Evolutionary conservation across 2,797 vertebrate species (phyloP), one percentile per base, ranked within the genome.

Genomic region (Sebastes dallii): DNA sequence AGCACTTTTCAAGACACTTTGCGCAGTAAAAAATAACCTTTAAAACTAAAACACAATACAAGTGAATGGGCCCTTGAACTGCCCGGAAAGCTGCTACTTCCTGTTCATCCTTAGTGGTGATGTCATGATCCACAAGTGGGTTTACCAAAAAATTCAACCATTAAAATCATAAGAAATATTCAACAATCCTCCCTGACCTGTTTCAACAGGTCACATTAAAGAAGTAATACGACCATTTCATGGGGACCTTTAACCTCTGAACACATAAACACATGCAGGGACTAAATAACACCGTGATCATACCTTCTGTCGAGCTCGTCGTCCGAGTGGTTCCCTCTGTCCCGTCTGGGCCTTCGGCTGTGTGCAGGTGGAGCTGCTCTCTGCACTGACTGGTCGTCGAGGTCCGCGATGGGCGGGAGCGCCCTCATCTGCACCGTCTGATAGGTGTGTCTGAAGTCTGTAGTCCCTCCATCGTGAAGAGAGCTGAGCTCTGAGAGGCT

Each of bases 401-500:
- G 34, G 87, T 98, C 97, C 16, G 86, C 89, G 0, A 97, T 95
- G 60, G 96, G 90, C 0, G 97, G 96, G 39, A 99, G 93, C 0
- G 96, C 96, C 83, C 98, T 98, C 94, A 96, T 96, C 75, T 97
- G 96, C 56, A 95, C 93, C 52, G 96, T 97, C 55, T 97, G 96
- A 85, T 97, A 98, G 34, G 97, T 95, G 82, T 97, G 97, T 72
- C 96, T 96, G 93, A 97, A 98, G 65, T 95, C 96, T 67, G 92
- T n/a, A 50, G 95, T 97, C 0, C 96, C 96, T 0, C 96, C 97
- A 0, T 96, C 96, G 24, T 99, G 98, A 83, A 99, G 94, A 4
- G 98, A 99, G 91, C 97, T 99, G 82, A 99, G 95, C 89, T 99
- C 98, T 6, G 98, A 99, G n/a, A 99, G 83, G 92, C 97, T 99